Conservation (phyloP, 2,888 invertebrate genomes). For the Ephialtes manifestator region DNA sequence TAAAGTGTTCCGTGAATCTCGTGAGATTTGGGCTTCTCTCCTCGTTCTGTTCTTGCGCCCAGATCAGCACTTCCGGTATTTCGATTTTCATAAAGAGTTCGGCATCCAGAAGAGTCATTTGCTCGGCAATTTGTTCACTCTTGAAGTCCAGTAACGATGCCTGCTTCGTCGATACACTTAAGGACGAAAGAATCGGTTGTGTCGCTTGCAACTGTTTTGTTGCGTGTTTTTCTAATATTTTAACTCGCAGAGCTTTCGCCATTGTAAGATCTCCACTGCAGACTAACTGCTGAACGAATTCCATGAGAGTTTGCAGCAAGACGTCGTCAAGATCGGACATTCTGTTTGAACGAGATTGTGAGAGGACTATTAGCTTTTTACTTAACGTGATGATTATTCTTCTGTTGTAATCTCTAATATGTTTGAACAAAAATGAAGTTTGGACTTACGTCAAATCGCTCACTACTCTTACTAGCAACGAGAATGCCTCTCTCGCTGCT, state of each 20-base stretch:
- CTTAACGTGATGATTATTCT: neutral
- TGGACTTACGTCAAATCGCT: conserved; percentile 97
- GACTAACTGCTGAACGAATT: conserved; percentile 97
- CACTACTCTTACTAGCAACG: conserved; percentile 96
- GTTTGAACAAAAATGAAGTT: neutral
- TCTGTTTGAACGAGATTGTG: conserved; percentile 86
- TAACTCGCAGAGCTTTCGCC: conserved; percentile 95
- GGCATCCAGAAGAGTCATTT: conserved; percentile 98
- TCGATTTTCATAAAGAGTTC: conserved; percentile 98
- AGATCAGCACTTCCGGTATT: conserved; percentile 98
- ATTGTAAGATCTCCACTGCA: conserved; percentile 96
- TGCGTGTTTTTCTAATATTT: conserved; percentile 95
- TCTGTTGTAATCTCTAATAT: neutral
- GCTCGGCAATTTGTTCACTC: conserved; percentile 97
- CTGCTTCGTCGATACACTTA: conserved; percentile 88
- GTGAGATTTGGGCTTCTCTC: conserved; percentile 98
- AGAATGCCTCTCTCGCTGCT: conserved; percentile 95
- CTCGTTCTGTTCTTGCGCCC: conserved; percentile 99
- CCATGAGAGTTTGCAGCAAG: conserved; percentile 94
- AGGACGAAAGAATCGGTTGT: conserved; percentile 86
- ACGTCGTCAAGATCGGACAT: conserved; percentile 94
- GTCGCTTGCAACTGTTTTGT: conserved; percentile 87
- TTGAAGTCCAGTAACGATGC: conserved; percentile 96
- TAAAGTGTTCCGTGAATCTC: conserved; percentile 99
- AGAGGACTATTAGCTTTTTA: neutral